These are phyloP conservation scores for Odontocolon sp. DNA, from an alignment of 2,888 invertebrate species.

Conservation along the genomic window DNA sequence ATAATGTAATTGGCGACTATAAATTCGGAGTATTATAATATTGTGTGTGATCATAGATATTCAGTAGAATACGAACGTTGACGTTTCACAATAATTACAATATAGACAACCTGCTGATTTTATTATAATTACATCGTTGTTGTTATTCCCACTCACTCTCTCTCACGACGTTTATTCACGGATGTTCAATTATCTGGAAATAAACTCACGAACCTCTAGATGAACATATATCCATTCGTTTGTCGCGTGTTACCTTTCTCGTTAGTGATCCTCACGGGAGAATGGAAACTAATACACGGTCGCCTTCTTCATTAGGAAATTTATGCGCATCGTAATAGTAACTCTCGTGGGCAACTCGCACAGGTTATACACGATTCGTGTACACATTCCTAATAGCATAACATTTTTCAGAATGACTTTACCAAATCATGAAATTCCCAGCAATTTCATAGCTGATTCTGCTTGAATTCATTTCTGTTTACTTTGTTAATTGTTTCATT, in stretches of 20 bases:
- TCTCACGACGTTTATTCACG: conserved; percentile 34
- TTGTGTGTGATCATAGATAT: no score
- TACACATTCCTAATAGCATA: conserved; percentile 19
- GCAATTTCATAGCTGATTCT: neutral
- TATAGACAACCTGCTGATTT: no score
- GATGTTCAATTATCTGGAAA: neutral
- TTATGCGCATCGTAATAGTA: conserved; percentile 17
- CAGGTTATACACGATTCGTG: neutral
- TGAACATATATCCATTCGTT: neutral
- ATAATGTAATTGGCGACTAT: no score
- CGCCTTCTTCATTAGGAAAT: conserved; percentile 19
- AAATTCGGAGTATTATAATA: no score
- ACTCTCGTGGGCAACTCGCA: neutral
- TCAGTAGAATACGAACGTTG: no score
- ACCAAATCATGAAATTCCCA: conserved; percentile 24
- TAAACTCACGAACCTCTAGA: neutral
- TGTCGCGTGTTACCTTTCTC: conserved; percentile 16
- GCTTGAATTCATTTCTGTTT: neutral
- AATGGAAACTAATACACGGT: conserved; percentile 22
- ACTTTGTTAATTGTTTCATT: neutral
- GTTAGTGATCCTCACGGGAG: conserved; percentile 8
- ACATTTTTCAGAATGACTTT: conserved; percentile 39
- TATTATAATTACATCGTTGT: neutral
- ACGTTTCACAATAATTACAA: no score
- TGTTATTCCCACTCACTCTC: neutral